phyloP scores from a whole-genome alignment of 2,888 invertebrate species.

The Drosophila robusta region DNA sequence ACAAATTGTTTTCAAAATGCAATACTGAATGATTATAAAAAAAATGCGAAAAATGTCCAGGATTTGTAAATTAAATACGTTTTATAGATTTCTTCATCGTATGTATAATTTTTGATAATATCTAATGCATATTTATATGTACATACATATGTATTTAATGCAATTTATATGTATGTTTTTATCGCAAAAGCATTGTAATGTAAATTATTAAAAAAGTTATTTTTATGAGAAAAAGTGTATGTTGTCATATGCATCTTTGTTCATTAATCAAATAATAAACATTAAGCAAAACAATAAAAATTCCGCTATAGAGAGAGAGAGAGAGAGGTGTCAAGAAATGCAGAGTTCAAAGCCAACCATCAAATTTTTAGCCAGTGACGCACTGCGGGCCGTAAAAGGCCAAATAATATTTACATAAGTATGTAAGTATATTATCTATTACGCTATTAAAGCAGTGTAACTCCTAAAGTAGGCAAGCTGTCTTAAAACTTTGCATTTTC shows the following conservation, averaged over 20 bases:
- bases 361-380: slow-evolving; percentile 1
- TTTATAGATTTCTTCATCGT: no score
- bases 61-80: neutral
- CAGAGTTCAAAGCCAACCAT: slow-evolving; percentile 24
- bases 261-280: slow-evolving; percentile 49
- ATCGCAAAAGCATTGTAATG: slow-evolving; percentile 1
- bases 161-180: neutral
- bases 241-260: slow-evolving; percentile 17
- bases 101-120: no score
- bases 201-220: slow-evolving; percentile 11
- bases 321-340: slow-evolving; percentile 49
- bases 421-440: no score
- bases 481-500: no score
- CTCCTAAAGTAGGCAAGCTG: no score
- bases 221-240: slow-evolving; percentile 3
- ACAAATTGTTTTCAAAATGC: slow-evolving; percentile 1
- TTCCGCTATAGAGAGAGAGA: slow-evolving; percentile 37
- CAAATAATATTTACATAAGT: no score
- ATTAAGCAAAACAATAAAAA: slow-evolving; percentile 59
- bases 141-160: no score
- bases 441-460: no score
- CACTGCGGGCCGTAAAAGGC: neutral
- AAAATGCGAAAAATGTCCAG: neutral
- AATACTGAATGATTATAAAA: neutral
- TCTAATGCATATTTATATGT: neutral